phyloP scores from a whole-genome alignment of 2,888 invertebrate species.

The Lathronympha strigana region DNA sequence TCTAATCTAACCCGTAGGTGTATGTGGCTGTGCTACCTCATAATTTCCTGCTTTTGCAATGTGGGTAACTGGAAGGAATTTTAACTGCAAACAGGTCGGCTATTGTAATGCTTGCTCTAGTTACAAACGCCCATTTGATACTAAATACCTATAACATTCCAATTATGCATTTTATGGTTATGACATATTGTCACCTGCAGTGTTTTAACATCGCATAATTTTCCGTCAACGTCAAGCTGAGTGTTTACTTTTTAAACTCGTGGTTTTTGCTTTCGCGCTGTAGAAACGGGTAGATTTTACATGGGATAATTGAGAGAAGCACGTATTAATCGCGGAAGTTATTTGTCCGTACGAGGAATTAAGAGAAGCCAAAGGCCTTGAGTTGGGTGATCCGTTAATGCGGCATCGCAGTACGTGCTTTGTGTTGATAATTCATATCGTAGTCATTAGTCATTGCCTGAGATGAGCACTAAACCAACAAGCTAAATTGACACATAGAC shows the following conservation, averaged over 20 bases:
- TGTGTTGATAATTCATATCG: conserved; percentile 17
- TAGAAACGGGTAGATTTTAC: neutral
- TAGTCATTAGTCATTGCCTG: conserved; percentile 16
- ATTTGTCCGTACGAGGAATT: conserved; percentile 21
- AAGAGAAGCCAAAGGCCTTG: conserved; percentile 31
- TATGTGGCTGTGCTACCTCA: neutral
- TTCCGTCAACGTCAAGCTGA: neutral
- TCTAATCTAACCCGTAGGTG: neutral
- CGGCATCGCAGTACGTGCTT: conserved; percentile 22
- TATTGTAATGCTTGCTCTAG: conserved; percentile 12
- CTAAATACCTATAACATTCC: conserved; percentile 4
- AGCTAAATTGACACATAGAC: neutral
- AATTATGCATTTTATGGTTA: conserved; percentile 17
- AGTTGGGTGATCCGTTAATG: conserved; percentile 12
- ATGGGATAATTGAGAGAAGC: neutral
- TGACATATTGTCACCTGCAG: neutral
- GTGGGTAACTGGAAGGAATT: conserved; percentile 12
- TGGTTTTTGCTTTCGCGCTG: conserved; percentile 3
- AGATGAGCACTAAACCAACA: conserved; percentile 14
- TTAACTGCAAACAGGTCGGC: conserved; percentile 17
- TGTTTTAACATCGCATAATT: conserved; percentile 16
- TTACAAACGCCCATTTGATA: conserved; percentile 21
- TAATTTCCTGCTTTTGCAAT: conserved; percentile 7
- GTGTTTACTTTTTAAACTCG: neutral
- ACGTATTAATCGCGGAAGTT: conserved; percentile 24